These are phyloP conservation scores for Sarcophaga subvicina DNA, from an alignment of 2,888 invertebrate genomes.

Conservation along the genomic window DNA sequence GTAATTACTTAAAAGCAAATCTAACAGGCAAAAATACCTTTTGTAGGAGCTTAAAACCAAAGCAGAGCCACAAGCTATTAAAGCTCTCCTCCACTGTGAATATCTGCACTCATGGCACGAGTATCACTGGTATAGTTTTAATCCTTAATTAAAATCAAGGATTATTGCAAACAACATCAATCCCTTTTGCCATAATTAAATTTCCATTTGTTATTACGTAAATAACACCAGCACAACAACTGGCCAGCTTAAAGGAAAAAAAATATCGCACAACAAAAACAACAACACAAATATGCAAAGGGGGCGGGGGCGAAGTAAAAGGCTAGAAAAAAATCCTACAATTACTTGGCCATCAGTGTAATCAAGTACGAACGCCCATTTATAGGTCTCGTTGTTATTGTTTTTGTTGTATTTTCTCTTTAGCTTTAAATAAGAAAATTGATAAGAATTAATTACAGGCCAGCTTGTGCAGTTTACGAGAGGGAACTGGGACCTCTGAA, in stretches of 20 bases:
- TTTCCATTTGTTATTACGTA: constrained; percentile 75
- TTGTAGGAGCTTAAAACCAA: constrained; percentile 36
- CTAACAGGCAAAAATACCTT: not conserved
- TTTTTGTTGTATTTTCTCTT: not conserved
- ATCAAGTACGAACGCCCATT: not conserved
- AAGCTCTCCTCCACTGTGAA: not conserved
- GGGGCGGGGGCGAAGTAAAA: not conserved
- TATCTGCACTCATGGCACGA: not conserved
- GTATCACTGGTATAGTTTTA: constrained; percentile 39
- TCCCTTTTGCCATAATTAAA: constrained; percentile 76
- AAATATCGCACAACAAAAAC: not conserved
- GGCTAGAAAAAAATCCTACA: not conserved
- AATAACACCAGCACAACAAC: constrained; percentile 34
- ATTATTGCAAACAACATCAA: constrained; percentile 58
- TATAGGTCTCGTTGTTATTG: not conserved
- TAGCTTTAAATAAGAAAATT: constrained; percentile 45
- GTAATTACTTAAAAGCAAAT: constrained; percentile 15
- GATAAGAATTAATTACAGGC: constrained; percentile 64
- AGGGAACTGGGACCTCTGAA: not conserved
- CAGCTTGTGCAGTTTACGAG: constrained; percentile 24
- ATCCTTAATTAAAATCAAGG: constrained; percentile 70
- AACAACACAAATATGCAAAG: no score
- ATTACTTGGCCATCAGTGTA: not conserved
- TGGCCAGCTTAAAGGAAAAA: constrained; percentile 47
- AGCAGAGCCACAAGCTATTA: constrained; percentile 36